Conservation (phyloP, 2,113 vertebrate genomes). For the Ciconia maguari region DNA sequence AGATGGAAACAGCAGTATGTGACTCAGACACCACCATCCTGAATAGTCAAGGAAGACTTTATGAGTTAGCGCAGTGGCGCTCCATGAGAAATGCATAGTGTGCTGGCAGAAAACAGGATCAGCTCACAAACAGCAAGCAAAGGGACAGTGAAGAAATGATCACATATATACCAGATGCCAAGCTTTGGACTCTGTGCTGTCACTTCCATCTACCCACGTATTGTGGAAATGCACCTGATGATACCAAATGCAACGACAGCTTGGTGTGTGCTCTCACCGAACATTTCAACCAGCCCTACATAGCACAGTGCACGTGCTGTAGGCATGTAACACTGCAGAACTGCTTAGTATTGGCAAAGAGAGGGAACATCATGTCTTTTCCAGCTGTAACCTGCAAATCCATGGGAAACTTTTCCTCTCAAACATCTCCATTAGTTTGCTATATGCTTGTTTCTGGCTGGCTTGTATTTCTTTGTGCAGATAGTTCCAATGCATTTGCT, state of each 20-base stretch:
- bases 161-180: neutral
- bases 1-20: neutral
- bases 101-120: neutral
- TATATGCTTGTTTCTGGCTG: neutral
- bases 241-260: accelerated
- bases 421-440: neutral
- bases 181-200: neutral
- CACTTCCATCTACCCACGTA: neutral
- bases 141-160: neutral
- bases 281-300: neutral
- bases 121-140: neutral
- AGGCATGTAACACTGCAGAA: neutral
- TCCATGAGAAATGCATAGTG: neutral
- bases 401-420: conserved; percentile 10
- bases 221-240: neutral
- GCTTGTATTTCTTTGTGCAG: neutral
- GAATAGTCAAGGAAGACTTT: neutral
- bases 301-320: neutral
- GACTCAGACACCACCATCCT: neutral
- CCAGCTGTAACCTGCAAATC: conserved; percentile 11
- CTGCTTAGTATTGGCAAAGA: neutral
- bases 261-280: neutral
- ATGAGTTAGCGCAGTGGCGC: neutral
- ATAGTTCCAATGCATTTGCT: neutral
- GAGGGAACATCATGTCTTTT: conserved; percentile 10